Conservation (phyloP, 2,797 vertebrate genomes). For the Sebastes diaconus region DNA sequence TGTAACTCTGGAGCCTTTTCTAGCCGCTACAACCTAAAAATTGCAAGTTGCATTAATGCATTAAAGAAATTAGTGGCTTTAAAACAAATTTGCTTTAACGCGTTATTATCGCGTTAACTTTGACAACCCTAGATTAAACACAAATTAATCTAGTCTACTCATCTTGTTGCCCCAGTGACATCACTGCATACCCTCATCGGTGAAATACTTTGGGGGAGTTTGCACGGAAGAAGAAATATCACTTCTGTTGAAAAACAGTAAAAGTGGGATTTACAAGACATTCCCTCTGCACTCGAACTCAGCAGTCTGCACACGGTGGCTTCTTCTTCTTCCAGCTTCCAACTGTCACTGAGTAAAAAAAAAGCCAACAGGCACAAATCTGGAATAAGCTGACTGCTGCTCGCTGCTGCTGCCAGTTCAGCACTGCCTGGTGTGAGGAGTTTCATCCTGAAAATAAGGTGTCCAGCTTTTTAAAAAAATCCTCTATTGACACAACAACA, state of each 20-base stretch:
- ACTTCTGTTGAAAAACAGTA: not conserved
- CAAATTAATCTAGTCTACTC: not conserved
- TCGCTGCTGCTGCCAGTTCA: constrained; percentile 18
- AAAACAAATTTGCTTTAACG: no score
- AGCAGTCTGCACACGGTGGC: constrained; percentile 42
- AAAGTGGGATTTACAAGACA: constrained; percentile 15
- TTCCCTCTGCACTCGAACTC: constrained; percentile 37
- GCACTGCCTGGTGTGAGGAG: not conserved
- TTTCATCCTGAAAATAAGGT: not conserved
- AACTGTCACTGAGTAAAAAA: constrained; percentile 53
- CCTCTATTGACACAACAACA: not conserved
- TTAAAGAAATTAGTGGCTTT: no score
- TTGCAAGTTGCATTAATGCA: no score
- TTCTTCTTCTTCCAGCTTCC: constrained; percentile 42
- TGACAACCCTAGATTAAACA: no score
- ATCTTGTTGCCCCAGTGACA: not conserved
- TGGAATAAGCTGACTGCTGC: constrained; percentile 43
- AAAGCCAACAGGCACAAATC: constrained; percentile 55
- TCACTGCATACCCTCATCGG: not conserved
- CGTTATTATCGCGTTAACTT: no score
- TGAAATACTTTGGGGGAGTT: not conserved
- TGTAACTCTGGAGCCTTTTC: not conserved
- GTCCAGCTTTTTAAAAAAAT: constrained; percentile 19
- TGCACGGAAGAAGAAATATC: not conserved
- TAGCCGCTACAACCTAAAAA: no score